These are phyloP conservation scores for Chlorodrepanis virens DNA, from an alignment of 2,113 vertebrate genomes.

Conservation along the genomic window DNA sequence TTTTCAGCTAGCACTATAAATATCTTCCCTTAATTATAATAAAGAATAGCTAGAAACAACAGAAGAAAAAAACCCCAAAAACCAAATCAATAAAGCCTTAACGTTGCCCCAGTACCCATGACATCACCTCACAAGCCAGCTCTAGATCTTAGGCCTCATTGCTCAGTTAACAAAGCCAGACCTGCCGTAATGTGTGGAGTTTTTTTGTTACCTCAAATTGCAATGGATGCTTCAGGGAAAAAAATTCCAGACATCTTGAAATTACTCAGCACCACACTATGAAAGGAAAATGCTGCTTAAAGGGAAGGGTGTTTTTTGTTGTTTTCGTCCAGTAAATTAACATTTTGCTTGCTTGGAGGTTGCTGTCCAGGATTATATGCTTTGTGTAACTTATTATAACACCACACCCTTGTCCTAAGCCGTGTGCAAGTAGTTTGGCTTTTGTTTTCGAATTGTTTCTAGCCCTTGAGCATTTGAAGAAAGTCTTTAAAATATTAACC, in stretches of 20 bases:
- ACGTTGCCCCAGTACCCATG: accelerated
- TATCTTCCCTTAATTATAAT: too few species aligned
- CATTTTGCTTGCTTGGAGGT: neutral
- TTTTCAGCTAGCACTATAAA: neutral
- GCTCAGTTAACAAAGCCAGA: neutral
- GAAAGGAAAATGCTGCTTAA: neutral
- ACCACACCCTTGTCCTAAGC: conserved; percentile 19
- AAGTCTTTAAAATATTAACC: conserved; percentile 55
- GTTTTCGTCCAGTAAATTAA: neutral
- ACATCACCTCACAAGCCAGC: accelerated
- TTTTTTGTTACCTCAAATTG: neutral
- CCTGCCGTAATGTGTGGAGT: accelerated
- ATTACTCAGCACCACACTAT: neutral
- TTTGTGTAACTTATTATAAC: neutral
- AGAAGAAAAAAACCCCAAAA: neutral
- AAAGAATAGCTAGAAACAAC: neutral
- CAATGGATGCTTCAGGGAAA: neutral
- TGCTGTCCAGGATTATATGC: neutral
- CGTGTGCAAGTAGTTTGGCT: neutral
- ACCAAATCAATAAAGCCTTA: neutral
- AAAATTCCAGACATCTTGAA: neutral
- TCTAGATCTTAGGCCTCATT: accelerated
- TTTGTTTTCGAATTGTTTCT: neutral
- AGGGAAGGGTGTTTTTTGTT: neutral
- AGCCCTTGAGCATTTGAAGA: conserved; percentile 6